Evolutionary conservation across 2,888 invertebrate species (phyloP), one percentile per base, ranked within the genome.

Genomic region (Drosophila rellima): DNA sequence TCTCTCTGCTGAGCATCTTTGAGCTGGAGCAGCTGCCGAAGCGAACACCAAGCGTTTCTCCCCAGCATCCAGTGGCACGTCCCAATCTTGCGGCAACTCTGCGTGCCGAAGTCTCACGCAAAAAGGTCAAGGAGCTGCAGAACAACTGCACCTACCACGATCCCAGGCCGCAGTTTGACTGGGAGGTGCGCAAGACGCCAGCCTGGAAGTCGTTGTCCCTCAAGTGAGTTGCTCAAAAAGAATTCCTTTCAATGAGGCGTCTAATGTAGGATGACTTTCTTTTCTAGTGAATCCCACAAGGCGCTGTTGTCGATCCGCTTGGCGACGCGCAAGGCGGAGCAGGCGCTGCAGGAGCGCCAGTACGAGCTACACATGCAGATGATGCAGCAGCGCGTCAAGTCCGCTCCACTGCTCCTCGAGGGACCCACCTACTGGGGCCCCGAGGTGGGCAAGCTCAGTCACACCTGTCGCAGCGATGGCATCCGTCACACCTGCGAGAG

Each of bases 61-160:
- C 92, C 0, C 70, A 92, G 15, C 92, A 93, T 80, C 93, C 93
- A 0, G 92, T 91, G 1, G 91, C 92, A 0, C 80, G 93, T 1
- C 92, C 92, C 0, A 93, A 93, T 69, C 80, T 93, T 11, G 93
- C 93, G 13, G 93, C 93, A n/a, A 92, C 92, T 2, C 74, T 93
- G 4, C 88, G 93, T 2, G 91, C 84, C 2, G 91, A 93, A 71
- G 90, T 91, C 23, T 86, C 91, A 0, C 88, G 90, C 48, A 90
- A 91, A 56, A 92, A 92, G 74, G 74, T 92, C 0, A 82, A 87
- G 54, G 91, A 92, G 57, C 70, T 92, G 5, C 78, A 90, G 61
- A 90, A 81, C 55, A 91, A 90, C 63, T 91, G 91, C 56, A 91
- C 88, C 2, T 90, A 76, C 17, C 81, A 86, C 17, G 89, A 91